A percentile compares a stretch with the other conserved stretches of the same genome.
Conservation (phyloP, 2,797 vertebrate genomes). For the Macrochelys suwanniensis region DNA sequence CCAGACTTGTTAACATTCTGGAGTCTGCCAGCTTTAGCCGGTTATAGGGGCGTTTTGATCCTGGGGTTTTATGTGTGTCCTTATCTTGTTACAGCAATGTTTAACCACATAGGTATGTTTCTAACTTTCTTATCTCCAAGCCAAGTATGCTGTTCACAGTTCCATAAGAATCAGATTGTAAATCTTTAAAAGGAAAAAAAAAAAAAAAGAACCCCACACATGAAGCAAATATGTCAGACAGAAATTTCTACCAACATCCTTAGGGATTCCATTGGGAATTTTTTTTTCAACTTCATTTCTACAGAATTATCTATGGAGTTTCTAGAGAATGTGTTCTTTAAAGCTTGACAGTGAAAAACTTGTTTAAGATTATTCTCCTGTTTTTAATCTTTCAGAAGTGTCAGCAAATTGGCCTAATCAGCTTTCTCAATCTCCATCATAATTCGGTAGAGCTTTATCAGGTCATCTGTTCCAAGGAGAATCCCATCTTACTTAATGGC, state of each 20-base stretch:
- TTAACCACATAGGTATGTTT: not conserved
- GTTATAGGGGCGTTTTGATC: not conserved
- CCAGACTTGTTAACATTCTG: not conserved
- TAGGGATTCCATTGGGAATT: not conserved
- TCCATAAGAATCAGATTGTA: not conserved
- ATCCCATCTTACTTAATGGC: fast-evolving
- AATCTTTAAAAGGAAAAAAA: too few relatives aligned
- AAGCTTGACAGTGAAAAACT: not conserved
- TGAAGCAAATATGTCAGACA: not conserved
- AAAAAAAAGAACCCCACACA: not conserved
- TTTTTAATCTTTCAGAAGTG: not conserved
- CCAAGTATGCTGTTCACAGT: not conserved
- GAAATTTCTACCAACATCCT: not conserved
- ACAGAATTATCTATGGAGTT: not conserved
- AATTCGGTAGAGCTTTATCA: not conserved
- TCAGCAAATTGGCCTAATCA: not conserved
- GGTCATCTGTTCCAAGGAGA: not conserved
- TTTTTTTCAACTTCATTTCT: not conserved
- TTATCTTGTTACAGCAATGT: not conserved
- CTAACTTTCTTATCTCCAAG: not conserved
- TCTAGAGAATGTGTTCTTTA: not conserved
- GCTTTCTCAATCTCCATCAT: not conserved
- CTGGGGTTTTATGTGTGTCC: not conserved
- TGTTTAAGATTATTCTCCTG: not conserved
- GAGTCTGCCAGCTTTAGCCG: not conserved